A percentile compares a stretch with the other conserved stretches of the same genome.
phyloP scores from a whole-genome alignment of 1,140 invertebrate genomes.

The Ostrea denselamellosa region DNA sequence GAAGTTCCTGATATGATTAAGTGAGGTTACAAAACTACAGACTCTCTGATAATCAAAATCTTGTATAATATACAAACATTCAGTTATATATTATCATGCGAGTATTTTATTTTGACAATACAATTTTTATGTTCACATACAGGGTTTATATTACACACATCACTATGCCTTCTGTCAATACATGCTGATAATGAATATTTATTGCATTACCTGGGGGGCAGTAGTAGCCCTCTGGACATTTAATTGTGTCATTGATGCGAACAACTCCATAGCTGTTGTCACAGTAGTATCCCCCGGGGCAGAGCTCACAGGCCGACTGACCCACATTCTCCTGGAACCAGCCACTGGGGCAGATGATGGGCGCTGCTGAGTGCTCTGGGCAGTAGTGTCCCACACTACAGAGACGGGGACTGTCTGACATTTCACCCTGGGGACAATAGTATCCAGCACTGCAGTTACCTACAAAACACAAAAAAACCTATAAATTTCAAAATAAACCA shows the following conservation, averaged over 20 bases:
- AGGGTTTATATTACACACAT: no score
- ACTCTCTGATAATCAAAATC: no score
- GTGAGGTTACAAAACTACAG: no score
- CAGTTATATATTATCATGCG: no score
- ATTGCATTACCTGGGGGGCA: conserved; percentile 71
- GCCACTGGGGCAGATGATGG: conserved; percentile 75
- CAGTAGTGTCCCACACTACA: conserved; percentile 75
- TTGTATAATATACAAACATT: no score
- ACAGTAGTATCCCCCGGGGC: conserved; percentile 75
- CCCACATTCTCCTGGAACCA: conserved; percentile 70
- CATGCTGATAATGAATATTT: no score
- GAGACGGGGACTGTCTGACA: conserved; percentile 56
- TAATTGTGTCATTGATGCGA: conserved; percentile 70
- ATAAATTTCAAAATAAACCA: not conserved
- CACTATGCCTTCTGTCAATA: no score
- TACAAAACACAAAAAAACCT: conserved; percentile 42
- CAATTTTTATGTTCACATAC: no score
- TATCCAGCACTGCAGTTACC: conserved; percentile 73
- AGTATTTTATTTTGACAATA: no score
- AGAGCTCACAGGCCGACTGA: conserved; percentile 69
- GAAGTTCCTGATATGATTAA: conserved; percentile 60
- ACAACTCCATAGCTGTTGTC: conserved; percentile 75
- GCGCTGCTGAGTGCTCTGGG: conserved; percentile 63
- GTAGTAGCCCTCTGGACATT: conserved; percentile 74
- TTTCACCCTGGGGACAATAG: conserved; percentile 73